Base-by-base conservation (phyloP, 2,888 invertebrate genomes). In the Mantis religiosa region DNA sequence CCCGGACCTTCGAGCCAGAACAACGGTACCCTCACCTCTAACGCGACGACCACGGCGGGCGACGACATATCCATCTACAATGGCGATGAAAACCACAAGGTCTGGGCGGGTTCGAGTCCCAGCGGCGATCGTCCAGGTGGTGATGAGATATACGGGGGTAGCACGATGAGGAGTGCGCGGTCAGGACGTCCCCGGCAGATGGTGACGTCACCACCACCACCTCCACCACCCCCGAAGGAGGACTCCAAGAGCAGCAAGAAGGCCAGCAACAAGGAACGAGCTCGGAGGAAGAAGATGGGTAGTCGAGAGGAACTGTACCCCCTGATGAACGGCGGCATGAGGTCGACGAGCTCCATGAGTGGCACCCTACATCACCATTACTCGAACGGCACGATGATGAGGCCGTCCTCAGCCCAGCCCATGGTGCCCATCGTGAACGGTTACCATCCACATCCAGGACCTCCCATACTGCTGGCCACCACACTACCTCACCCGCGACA, bases 61-160 rank as follows among this genome's bases (percentile, higher is more conserved):
- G 97, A 97, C 91, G 97, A 98, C 91, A 94, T 97, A 30, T 97
- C 97, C 90, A 96, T 96, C 89, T 98, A 97, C 93, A 98, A 98
- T 92, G 98, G 98, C 0, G 97, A 98, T 92, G 98, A 98, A 93
- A 98, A 98, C 93, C 98, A 98, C 93, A 98, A 98, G 93, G 97
- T 98, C 83, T 98, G 98, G 98, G 97, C 97, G 3, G 97, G 97
- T 14, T 96, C 96, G 41, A 95, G 92, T 30, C 90, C 92, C 89
- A 91, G 91, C 88, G 87, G 91, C 20, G 91, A 92, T 54, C 91
- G 96, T 54, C 97, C 97, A 92, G 95, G 97, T 89, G 94, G 97
- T 71, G 96, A 96, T 90, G 96, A 94, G 30, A 94, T 95, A 90
- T 97, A 97, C 92, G 97, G 97, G 71, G 95, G 95, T 90, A 94